Base-by-base conservation (phyloP, 1,140 invertebrate genomes). In the Drosophila ironensis region DNA sequence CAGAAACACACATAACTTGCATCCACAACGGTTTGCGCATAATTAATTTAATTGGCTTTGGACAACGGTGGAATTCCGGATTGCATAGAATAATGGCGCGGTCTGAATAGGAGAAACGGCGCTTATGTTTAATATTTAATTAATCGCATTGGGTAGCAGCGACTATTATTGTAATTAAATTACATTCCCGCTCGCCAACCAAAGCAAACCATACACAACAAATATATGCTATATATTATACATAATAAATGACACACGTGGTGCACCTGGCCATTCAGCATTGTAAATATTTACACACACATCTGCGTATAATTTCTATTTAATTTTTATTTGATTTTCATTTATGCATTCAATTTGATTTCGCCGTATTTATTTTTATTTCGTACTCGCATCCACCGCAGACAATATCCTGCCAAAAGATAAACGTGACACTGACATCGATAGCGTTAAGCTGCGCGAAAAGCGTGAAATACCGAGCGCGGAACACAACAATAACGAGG, bases 1-100 rank as follows among this genome's bases (percentile, higher is more conserved):
- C 14, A 41, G 28, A 30, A 8, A 52, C 28, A 48, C 16, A 71
- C 52, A 52, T 24, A 53, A 27, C 30, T 45, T 44, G 46, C 41
- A 63, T 45, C 12, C 70, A 52, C 53, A 57, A 28, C 33, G 47
- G 52, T 42, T 67, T 59, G 42, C 51, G 63, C 63, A 78, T 84
- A 78, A 82, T 66, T 84, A 78, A 84, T 78, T 24, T 73, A 77
- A 84, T 82, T 82, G 80, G 80, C 59, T 78, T 63, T 86, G 73
- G 70, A 78, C 69, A 78, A 37, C 25, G 44, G 44, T 28, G 38
- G 64, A 38, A 56, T 42, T 42, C 33, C 57, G 20, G 64, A 69
- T 51, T 37, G 17, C 44, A 54, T 59, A 59, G 30, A 45, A 57
- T 42, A 75, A 50, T 37, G 45, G 46, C 42, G 14, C 25, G 42